Conservation (phyloP, 1,140 invertebrate species). For the Augochlora pura region DNA sequence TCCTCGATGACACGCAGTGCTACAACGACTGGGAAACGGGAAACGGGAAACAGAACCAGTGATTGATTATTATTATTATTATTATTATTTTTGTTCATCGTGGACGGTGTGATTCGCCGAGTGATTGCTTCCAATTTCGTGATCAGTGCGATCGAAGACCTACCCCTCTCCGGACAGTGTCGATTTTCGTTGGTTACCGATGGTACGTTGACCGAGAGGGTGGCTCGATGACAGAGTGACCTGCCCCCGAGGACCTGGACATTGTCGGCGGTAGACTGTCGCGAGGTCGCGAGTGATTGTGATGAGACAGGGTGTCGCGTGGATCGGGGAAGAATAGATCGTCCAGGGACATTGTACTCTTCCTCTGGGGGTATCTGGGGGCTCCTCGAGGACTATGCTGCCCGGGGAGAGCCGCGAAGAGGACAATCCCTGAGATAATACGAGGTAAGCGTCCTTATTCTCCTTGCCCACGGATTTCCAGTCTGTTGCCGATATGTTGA, state of each 20-base stretch:
- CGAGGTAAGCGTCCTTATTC: conserved; percentile 49
- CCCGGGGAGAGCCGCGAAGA: conserved; percentile 21
- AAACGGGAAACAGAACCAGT: too few relatives aligned
- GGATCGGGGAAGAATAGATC: not conserved
- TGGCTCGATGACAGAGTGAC: conserved; percentile 39
- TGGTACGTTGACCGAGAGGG: too few relatives aligned
- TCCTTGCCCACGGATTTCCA: not conserved
- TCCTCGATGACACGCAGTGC: too few relatives aligned
- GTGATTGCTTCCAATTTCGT: too few relatives aligned
- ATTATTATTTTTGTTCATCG: too few relatives aligned
- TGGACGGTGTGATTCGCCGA: too few relatives aligned
- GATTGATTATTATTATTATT: too few relatives aligned
- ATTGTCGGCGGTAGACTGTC: not conserved
- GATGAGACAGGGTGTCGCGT: conserved; percentile 30
- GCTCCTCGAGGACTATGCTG: conserved; percentile 47
- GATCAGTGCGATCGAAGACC: not conserved
- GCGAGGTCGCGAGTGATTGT: conserved; percentile 14
- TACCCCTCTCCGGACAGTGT: too few relatives aligned
- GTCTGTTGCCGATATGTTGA: not conserved
- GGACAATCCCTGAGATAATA: conserved; percentile 49
- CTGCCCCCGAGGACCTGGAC: conserved; percentile 5
- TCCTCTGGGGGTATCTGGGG: not conserved
- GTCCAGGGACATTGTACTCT: not conserved
- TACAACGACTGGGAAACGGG: too few relatives aligned
- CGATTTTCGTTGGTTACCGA: too few relatives aligned